These are phyloP conservation scores for Pholis gunnellus DNA, from an alignment of 2,113 vertebrate genomes.

Conservation along the genomic window DNA sequence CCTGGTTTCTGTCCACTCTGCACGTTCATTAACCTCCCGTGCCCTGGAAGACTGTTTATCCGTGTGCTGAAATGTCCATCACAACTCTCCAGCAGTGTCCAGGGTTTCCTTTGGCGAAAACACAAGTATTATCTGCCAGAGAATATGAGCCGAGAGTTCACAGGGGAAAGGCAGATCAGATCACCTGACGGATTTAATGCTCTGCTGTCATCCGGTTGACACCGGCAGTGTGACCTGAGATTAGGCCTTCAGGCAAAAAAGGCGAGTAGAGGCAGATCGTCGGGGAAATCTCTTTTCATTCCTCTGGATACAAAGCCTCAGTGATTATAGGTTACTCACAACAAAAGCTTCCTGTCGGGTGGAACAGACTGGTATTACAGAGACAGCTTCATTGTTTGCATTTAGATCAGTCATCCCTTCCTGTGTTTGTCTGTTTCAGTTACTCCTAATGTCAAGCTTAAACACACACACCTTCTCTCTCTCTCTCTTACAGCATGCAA, in stretches of 20 bases:
- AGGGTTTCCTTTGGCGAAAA: conserved; percentile 72
- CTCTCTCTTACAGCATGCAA: conserved; percentile 85
- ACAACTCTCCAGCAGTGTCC: conserved; percentile 20
- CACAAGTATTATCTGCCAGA: conserved; percentile 54
- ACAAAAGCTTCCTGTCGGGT: conserved; percentile 75
- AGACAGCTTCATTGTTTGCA: conserved; percentile 70
- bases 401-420: conserved; percentile 70
- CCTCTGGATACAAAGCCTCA: conserved; percentile 69
- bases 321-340: conserved; percentile 76
- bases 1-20: conserved; percentile 76
- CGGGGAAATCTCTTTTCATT: conserved; percentile 79
- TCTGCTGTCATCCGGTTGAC: conserved; percentile 69
- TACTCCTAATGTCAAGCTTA: conserved; percentile 41
- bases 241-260: conserved; percentile 65
- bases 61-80: conserved; percentile 38
- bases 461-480: conserved; percentile 21
- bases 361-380: conserved; percentile 52
- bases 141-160: conserved; percentile 52
- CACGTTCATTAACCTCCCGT: conserved; percentile 72
- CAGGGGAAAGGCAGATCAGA: conserved; percentile 51
- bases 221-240: conserved; percentile 68
- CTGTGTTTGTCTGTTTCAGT: conserved; percentile 65
- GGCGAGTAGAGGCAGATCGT: conserved; percentile 73
- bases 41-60: conserved; percentile 72
- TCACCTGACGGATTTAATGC: conserved; percentile 70